Evolutionary conservation across 2,888 invertebrate genomes (phyloP), one percentile per base, ranked within the genome.

Genomic region (Griposia aprilina): DNA sequence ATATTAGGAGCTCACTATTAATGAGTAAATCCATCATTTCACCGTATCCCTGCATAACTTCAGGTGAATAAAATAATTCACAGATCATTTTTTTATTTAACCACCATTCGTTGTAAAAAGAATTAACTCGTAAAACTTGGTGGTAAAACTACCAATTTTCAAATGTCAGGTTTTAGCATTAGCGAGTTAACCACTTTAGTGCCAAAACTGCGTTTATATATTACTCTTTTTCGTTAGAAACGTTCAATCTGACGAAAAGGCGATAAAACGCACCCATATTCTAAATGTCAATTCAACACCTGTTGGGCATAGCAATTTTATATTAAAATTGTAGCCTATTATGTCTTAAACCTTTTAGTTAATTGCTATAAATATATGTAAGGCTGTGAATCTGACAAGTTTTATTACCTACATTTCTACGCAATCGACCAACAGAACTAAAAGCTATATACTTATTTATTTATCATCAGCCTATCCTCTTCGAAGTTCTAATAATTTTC

Each of bases 261-360:
- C 48, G 2, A 82, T 85, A 85, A 84, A 79, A 76, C 82, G 62
- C 85, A 55, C 82, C 80, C 71, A 55, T 76, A 67, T 68, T 67
- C 78, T 71, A 84, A 84, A 84, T 85, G 85, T 74, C 85, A 85
- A 76, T 23, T 71, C 65, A 70, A 74, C 75, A 78, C 69, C 72
- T 75, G 72, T 62, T 65, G 68, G 67, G 6, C 60, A 23, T 11
- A 6, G 60, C 41, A 65, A 76, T 76, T 73, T 79, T 30, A 76
- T 59, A 65, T 70, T 41, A 71, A 57, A 71, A 79, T 45, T 72
- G 8, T 59, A 52, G 69, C n/a, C 69, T 52, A 5, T 57, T 17
- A 71, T n/a, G 30, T 13, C 15, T 26, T 11, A 15, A 52, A 17
- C 52, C 50, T 66, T 65, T 80, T 60, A 80, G 45, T 36, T 1